These are phyloP conservation scores for Tapera naevia DNA, from an alignment of 2,797 vertebrate genomes.

Conservation along the genomic window DNA sequence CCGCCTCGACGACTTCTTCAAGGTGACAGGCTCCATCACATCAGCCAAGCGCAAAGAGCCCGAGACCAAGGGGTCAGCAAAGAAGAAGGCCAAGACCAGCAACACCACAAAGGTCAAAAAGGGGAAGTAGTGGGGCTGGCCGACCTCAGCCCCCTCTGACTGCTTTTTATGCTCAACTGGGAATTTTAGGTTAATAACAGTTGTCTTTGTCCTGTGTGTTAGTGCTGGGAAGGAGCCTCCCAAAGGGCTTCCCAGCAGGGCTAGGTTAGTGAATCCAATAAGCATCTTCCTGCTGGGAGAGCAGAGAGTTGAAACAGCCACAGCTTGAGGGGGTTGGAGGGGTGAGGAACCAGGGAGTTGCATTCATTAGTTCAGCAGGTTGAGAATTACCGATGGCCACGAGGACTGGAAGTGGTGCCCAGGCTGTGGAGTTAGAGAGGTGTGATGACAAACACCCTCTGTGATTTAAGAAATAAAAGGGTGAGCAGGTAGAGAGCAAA, in stretches of 20 bases:
- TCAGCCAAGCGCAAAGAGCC: conserved; percentile 93
- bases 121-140: conserved; percentile 71
- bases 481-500: background rate
- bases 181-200: background rate
- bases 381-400: too few species aligned
- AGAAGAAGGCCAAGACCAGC: conserved; percentile 89
- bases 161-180: background rate
- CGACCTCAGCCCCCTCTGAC: fast-evolving
- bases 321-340: fast-evolving
- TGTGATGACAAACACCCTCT: fast-evolving
- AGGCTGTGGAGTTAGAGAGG: background rate
- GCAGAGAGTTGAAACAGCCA: background rate
- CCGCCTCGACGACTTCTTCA: conserved; percentile 94
- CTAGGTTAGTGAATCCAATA: background rate
- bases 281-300: background rate
- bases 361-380: background rate
- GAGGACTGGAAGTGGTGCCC: background rate
- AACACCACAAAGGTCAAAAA: conserved; percentile 81
- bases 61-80: conserved; percentile 84
- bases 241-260: background rate
- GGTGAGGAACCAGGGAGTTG: background rate
- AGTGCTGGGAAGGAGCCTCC: background rate
- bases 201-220: background rate
- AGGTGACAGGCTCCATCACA: conserved; percentile 91
- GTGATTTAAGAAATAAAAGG: background rate